Base-by-base conservation (phyloP, 2,888 invertebrate species). In the Poecilus cupreus region DNA sequence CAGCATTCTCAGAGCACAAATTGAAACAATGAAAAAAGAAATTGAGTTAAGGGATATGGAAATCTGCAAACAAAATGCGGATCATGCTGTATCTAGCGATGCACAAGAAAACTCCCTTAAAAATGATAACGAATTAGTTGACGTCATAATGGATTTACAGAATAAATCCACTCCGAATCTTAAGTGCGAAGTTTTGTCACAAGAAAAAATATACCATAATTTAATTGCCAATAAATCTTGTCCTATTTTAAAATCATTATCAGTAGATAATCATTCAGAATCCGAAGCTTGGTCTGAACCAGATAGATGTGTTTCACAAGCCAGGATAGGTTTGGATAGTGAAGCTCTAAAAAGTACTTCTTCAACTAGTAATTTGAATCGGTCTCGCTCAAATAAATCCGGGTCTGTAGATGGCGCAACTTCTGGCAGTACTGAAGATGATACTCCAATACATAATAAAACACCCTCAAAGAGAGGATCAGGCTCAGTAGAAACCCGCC, bases 201-300 rank as follows among this genome's bases (percentile, higher is more conserved):
- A 78, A 78, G 84, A 78, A 70, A 82, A 77, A 82, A 85, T 84
- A 78, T 81, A 81, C 20, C 81, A 83, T 68, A 82, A 54, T 24
- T 43, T 84, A 26, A 54, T 83, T 32, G 57, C 43, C 5, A 68
- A 68, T 8, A 81, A 82, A 37, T 64, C 68, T 24, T 37, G 57
- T 16, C 57, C 75, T 70, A 43, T 54, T 60, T 22, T 49, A 78
- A 82, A 68, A 68, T 68, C 64, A 11, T 68, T 72, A 76, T 43
- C 39, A 46, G 46, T 72, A 11, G 88, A 87, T 11, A 86, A 85
- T 78, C 90, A 90, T 4, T 92, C 93, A 1, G 96, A 96, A 86
- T 96, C 96, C 0, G 96, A 97, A 87, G 93, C 95, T 37, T 96
- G 96, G 94, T 96, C 96, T 0, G 96, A 96, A 86, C 96, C 96